Evolutionary conservation across 2,797 vertebrate species (phyloP), one percentile per base, ranked within the genome.

Genomic region (Carduelis carduelis): DNA sequence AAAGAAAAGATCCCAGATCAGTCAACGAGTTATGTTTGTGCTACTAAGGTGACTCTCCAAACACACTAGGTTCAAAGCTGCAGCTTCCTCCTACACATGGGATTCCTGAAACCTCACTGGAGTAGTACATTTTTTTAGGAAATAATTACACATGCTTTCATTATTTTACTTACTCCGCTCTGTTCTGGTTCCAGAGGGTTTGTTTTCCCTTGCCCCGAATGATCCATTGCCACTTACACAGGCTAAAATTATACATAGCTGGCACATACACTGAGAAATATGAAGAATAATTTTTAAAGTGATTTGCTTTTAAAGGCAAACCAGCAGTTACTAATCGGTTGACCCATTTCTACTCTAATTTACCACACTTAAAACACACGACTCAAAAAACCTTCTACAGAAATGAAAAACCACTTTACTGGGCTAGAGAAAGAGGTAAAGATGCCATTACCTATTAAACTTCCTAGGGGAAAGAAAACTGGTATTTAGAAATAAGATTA

Each of bases 251-350:
- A 93, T 91, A 82, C 72, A 81, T 12, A 79, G 63, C 83, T 92
- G 89, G 89, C 82, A 83, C 65, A 61, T 55, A 56, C 44, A 59
- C 76, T 88, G 69, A 86, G 82, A 93, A 96, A 91, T 60, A 86
- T 5, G 55, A 90, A 92, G 60, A 94, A 91, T 55, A 53, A 52
- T 71, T 94, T 95, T 83, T 39, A 74, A 92, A 82, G 63, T 66
- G 22, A 93, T 96, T 95, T 93, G 74, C 59, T 93, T 95, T 92
- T 90, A 90, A 86, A 86, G 82, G 74, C 82, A 91, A 93, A 95
- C 52, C 52, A 90, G 83, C 55, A 92, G 55, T 76, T 86, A 90
- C 66, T 90, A 90, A 93, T 88, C 20, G 0, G 72, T 52, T 90
- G 95, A 93, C 91, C 94, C 93, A 86, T 65, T 95, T 97, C 79